Evolutionary conservation across 2,888 invertebrate species (phyloP), one percentile per base, ranked within the genome.

Genomic region (Teleogryllus oceanicus): DNA sequence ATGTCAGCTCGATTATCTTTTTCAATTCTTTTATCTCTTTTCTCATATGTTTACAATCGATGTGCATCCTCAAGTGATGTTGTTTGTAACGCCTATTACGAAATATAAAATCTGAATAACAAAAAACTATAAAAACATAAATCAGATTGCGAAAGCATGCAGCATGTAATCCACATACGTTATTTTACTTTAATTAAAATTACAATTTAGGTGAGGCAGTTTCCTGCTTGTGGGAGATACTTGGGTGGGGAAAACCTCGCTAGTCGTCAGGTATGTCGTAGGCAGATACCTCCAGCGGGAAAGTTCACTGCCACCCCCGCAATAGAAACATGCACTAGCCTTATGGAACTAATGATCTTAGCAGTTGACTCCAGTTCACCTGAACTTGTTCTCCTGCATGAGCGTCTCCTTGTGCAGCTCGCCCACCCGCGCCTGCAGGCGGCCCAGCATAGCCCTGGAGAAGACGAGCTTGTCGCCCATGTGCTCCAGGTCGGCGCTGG

Each of bases 41-140:
- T 12, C 90, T 88, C 94, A 94, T 94, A 78, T 90, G 90, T 77
- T 90, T 89, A 18, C 92, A 88, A 85, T 94, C 94, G 1, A 91
- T 88, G 85, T 91, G 91, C 91, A 94, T 92, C 82, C 93, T 90
- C 79, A 90, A 89, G 80, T 94, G 85, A 85, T 94, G 94, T 0
- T 89, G 89, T 82, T 91, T 90, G 84, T 93, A 92, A 75, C 91
- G 89, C 84, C 93, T 93, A 83, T 16, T 84, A 84, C 37, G 8
- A 37, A 37, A 37, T 37, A 37, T 5, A 8, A 37, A 37, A 37
- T 8, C 8, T 37, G 37, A 37, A 81, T 81, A 11, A 77, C 37
- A 16, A 62, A 62, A 37, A 8, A 37, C 37, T 37, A 37, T 37
- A 37, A 0, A 37, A 37, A 37, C 37, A 37, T 37, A 37, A 37